Evolutionary conservation across 2,113 vertebrate genomes (phyloP).

Genomic region (Marcusenius ussheri): DNA sequence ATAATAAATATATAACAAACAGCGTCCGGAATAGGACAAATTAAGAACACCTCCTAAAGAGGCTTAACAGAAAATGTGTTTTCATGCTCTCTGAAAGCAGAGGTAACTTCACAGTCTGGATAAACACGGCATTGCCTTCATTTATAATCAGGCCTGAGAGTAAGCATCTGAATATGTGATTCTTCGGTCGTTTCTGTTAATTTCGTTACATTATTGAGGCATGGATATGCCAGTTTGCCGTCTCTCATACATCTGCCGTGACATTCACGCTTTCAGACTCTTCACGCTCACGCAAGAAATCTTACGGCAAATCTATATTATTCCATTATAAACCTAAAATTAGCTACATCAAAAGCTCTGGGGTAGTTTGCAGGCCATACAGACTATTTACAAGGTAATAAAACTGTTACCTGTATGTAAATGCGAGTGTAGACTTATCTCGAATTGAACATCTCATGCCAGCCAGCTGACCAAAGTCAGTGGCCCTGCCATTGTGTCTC

Average conservation of each 20-base stretch:
- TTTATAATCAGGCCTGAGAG: background rate
- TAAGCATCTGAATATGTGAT: background rate
- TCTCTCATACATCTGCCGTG: background rate
- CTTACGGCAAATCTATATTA: background rate
- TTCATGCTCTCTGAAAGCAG: background rate
- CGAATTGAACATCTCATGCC: background rate
- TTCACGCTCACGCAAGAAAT: background rate
- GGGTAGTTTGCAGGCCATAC: background rate
- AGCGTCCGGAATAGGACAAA: background rate
- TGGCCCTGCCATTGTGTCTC: background rate
- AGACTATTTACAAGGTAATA: background rate
- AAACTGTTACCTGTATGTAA: background rate
- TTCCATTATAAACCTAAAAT: background rate
- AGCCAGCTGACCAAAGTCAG: background rate
- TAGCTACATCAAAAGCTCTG: background rate
- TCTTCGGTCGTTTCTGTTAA: background rate
- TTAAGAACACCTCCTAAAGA: background rate
- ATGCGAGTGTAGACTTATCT: background rate
- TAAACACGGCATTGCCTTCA: background rate
- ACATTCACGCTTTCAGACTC: background rate
- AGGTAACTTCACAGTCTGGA: background rate
- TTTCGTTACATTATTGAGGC: background rate
- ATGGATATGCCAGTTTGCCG: background rate
- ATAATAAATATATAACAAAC: background rate
- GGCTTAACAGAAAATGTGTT: background rate